Base-by-base conservation (phyloP, 2,888 invertebrate genomes). In the Folsomia candida region DNA sequence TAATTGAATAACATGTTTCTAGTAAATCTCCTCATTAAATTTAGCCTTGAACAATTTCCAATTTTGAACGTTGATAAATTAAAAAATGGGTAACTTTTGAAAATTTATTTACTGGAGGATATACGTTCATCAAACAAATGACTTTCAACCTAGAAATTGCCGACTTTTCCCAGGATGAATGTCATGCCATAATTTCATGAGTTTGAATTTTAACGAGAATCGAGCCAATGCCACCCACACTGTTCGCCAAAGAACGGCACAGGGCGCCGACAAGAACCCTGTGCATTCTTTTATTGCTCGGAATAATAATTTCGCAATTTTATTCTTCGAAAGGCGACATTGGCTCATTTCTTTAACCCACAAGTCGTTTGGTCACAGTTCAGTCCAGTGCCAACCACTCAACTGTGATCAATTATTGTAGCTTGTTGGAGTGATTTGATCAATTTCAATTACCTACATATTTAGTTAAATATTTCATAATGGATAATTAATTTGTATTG, bases 241-340 rank as follows among this genome's bases (percentile, higher is more conserved):
- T 20, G 6, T 54, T 54, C 22, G 54, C 18, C 22, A 54, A 64
- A 37, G 51, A 51, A 64, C 37, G 6, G 47, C 29, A 64, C 28
- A 64, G 63, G 63, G 24, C 24, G 63, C 63, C 63, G 63, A 64
- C 63, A 64, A 47, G 63, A 64, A 64, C 63, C 63, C 63, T 64
- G 18, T 54, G 54, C 54, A 20, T 47, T 37, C 63, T 20, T 64
- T 62, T 29, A 27, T 62, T 24, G 25, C 37, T 9, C 2, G 59
- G 29, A 28, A 28, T 6, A 59, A 59, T 59, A n/a, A n/a, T n/a
- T n/a, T n/a, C n/a, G n/a, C n/a, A n/a, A n/a, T n/a, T n/a, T n/a
- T n/a, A n/a, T n/a, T n/a, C n/a, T n/a, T n/a, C n/a, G n/a, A n/a
- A n/a, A n/a, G n/a, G n/a, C n/a, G n/a, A n/a, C n/a, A n/a, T n/a